These are phyloP conservation scores for Galemys pyrenaicus DNA, from an alignment of 2,113 vertebrate genomes.

Conservation along the genomic window DNA sequence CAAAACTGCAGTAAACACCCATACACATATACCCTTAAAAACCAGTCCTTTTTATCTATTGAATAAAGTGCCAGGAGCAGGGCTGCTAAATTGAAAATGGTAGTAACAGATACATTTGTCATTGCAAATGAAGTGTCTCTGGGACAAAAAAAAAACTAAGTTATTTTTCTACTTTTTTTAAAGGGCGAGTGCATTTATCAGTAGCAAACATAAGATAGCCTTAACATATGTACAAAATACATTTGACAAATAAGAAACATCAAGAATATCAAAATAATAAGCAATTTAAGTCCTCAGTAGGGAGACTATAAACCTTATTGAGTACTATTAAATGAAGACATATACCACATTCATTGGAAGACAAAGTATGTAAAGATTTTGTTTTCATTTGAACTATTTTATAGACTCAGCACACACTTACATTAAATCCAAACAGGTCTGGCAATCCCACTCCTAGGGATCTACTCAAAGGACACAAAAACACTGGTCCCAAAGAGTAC, in stretches of 20 bases:
- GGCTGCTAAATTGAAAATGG: background rate
- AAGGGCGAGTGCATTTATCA: background rate
- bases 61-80: conserved; percentile 13
- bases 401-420: background rate
- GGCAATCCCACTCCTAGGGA: no score
- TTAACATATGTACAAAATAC: conserved; percentile 6
- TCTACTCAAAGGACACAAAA: no score
- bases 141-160: background rate
- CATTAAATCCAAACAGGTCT: background rate
- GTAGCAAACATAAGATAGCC: background rate
- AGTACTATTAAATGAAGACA: conserved; percentile 30
- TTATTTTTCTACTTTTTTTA: background rate
- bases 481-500: no score
- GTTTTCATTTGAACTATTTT: conserved; percentile 4
- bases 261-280: conserved; percentile 26
- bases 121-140: conserved; percentile 30
- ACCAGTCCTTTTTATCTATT: background rate
- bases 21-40: background rate
- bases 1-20: background rate
- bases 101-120: background rate
- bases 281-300: background rate
- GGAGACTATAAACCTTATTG: background rate
- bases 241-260: conserved; percentile 1
- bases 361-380: background rate
- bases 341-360: background rate